Evolutionary conservation across 1,140 invertebrate species (phyloP).

Genomic region (Ostrea edulis): DNA sequence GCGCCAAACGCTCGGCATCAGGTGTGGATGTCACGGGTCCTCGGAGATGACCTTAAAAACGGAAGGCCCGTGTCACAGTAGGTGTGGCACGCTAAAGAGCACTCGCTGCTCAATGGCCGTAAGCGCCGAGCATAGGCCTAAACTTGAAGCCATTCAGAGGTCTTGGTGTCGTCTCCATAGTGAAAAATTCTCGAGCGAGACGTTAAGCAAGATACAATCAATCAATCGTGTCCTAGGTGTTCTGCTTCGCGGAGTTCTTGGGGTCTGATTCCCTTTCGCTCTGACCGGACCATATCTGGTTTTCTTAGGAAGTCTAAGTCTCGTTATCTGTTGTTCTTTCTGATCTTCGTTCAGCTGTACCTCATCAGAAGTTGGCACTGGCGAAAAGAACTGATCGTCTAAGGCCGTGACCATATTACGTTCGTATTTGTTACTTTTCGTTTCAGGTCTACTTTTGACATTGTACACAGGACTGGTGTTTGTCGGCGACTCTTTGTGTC

Average conservation of each 20-base stretch:
- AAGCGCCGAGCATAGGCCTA: no score
- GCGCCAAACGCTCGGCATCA: no score
- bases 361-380: neutral
- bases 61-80: no score
- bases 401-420: neutral
- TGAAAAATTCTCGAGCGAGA: no score
- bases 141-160: no score
- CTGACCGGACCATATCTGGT: constrained; percentile 1
- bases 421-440: neutral
- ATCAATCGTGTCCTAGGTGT: constrained; percentile 15
- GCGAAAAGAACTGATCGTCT: neutral
- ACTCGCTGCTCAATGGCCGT: no score
- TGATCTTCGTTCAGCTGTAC: neutral
- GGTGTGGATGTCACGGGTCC: no score
- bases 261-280: neutral
- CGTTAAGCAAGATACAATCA: no score
- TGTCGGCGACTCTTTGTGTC: constrained; percentile 2
- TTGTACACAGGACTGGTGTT: neutral
- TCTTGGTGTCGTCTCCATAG: no score
- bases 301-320: constrained; percentile 2
- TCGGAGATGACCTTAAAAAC: no score
- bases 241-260: constrained; percentile 5
- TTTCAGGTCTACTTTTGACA: neutral
- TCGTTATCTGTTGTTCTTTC: constrained; percentile 2
- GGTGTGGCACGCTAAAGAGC: no score